These are phyloP conservation scores for Tromatobia lineatoria DNA, from an alignment of 2,888 invertebrate genomes.

Conservation along the genomic window DNA sequence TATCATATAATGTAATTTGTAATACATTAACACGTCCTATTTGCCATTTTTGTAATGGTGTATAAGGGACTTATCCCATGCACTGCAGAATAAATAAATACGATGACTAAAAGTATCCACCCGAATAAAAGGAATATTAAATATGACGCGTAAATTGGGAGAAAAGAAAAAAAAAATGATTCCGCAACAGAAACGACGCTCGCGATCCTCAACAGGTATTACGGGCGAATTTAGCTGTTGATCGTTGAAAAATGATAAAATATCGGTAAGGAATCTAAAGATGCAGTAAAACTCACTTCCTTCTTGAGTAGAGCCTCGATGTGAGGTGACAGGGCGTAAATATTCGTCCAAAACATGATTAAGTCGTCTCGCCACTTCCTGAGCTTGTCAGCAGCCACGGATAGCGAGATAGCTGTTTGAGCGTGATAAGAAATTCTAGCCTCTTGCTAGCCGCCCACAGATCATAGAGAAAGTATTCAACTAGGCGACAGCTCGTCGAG, in stretches of 20 bases:
- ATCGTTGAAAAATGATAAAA: neutral
- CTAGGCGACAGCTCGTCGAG: slow-evolving; percentile 10
- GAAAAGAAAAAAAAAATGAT: neutral
- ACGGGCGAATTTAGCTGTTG: neutral
- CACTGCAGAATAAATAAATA: no score
- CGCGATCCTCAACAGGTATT: slow-evolving; percentile 17
- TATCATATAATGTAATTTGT: no score
- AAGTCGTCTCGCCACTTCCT: slow-evolving; percentile 69
- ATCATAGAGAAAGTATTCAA: slow-evolving; percentile 16
- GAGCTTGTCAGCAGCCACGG: slow-evolving; percentile 64
- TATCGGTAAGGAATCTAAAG: neutral
- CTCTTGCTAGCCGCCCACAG: slow-evolving; percentile 20
- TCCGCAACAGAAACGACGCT: neutral
- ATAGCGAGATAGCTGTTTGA: slow-evolving; percentile 52
- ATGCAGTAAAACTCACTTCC: slow-evolving; percentile 87
- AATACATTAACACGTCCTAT: no score
- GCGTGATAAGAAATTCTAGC: slow-evolving; percentile 56
- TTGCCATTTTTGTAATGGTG: no score
- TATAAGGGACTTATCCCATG: no score
- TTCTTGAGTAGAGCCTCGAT: slow-evolving; percentile 92
- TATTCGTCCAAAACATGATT: slow-evolving; percentile 94
- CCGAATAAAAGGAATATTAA: no score
- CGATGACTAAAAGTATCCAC: no score
- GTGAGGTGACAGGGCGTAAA: slow-evolving; percentile 90
- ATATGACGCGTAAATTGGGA: neutral